Evolutionary conservation across 2,113 vertebrate genomes (phyloP).

Genomic region (Pelecanoides urinatrix): DNA sequence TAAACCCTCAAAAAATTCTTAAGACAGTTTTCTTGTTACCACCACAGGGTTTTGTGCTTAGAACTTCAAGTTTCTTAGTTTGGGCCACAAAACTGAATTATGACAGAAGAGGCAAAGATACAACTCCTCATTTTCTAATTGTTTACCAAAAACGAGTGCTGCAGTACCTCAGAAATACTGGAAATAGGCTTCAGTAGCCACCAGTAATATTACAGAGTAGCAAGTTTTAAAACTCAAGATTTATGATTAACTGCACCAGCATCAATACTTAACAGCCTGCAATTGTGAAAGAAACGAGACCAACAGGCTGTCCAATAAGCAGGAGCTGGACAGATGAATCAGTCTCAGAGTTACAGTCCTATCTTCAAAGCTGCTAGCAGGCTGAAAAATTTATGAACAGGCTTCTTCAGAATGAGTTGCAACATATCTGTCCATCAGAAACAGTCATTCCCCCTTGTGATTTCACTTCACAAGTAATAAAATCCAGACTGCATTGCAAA

Average conservation of each 20-base stretch:
- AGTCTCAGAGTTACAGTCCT: background rate
- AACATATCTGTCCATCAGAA: slow-evolving; percentile 8
- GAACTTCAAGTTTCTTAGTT: background rate
- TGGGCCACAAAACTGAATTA: background rate
- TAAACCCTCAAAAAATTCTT: background rate
- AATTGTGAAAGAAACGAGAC: background rate
- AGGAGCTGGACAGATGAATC: background rate
- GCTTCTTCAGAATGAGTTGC: slow-evolving; percentile 3
- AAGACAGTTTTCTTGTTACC: background rate
- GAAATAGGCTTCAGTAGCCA: background rate
- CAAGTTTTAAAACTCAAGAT: background rate
- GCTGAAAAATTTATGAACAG: background rate
- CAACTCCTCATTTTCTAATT: background rate
- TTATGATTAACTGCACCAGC: background rate
- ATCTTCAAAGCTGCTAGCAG: background rate
- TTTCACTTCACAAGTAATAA: slow-evolving; percentile 32
- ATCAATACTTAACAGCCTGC: background rate
- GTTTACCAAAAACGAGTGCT: background rate
- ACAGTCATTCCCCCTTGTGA: background rate
- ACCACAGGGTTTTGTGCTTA: background rate
- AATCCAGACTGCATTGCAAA: slow-evolving; percentile 24
- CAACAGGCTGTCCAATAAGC: background rate
- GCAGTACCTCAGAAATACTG: background rate
- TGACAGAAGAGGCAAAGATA: background rate
- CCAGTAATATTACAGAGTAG: background rate